A percentile compares a stretch with the other conserved stretches of the same genome.
These are phyloP conservation scores for Caretta caretta DNA, from an alignment of 2,113 vertebrate species.

Conservation along the genomic window DNA sequence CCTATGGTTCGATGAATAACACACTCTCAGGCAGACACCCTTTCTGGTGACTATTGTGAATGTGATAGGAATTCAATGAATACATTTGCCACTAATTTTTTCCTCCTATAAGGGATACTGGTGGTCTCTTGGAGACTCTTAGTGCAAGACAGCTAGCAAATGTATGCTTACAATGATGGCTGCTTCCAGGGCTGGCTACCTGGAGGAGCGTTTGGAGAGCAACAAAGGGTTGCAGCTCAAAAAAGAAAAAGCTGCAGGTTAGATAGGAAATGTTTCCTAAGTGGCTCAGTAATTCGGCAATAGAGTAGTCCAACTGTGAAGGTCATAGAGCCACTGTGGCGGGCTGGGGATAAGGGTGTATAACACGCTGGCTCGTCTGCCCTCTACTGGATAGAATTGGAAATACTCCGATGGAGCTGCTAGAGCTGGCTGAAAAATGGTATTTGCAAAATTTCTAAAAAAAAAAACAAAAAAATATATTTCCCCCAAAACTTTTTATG, in stretches of 20 bases:
- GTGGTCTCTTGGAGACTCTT: background rate
- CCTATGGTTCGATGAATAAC: background rate
- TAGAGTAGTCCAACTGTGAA: too few species aligned
- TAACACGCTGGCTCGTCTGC: background rate
- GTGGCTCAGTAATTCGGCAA: background rate
- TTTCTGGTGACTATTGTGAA: background rate
- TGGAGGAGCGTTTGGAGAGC: background rate
- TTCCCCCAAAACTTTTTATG: background rate
- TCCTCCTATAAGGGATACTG: fast-evolving
- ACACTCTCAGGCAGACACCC: background rate
- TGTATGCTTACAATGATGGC: background rate
- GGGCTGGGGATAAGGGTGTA: background rate
- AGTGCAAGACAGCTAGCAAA: background rate
- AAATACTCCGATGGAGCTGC: background rate
- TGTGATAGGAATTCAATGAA: conserved; percentile 1
- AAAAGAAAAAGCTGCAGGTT: background rate
- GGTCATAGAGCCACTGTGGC: background rate
- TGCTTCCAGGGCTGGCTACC: background rate
- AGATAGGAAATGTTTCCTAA: background rate
- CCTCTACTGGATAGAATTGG: background rate
- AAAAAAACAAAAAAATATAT: background rate
- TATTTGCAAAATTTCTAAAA: too few species aligned
- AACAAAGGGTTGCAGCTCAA: background rate
- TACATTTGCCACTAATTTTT: background rate
- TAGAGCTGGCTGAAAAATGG: background rate